Evolutionary conservation across 2,113 vertebrate species (phyloP), one percentile per base, ranked within the genome.

Genomic region (Ursus arctos): DNA sequence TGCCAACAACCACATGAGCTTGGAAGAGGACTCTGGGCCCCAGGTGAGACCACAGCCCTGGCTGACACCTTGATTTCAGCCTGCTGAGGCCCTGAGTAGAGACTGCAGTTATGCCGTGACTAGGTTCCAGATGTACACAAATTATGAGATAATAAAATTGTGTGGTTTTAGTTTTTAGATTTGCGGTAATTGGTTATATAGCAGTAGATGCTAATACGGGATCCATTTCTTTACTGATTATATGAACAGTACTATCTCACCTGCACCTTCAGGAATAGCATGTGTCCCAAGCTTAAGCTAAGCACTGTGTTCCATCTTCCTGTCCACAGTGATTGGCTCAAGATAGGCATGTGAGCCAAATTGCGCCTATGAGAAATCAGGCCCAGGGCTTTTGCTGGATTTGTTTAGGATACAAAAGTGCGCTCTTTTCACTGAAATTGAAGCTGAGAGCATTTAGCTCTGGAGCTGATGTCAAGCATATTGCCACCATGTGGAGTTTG

Each of bases 341-440:
- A 61, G n/a, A 40, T 18, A 4, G 15, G 15, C 53, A 79, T 10
- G 4, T 81, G 49, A 72, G 24, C 53, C n/a, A 67, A 26, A 63
- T 19, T 53, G 31, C 28, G 49, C 10, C 49, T 71, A 12, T 59
- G n/a, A 71, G 24, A 95, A 95, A 40, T 77, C 81, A 72, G 63
- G 24, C 14, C 49, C n/a, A 47, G 28, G 14, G 21, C 7, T 91
- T 65, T 65, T 57, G 7, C 31, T 88, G 91, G 57, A 88, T 85
- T 36, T 95, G 14, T 69, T 82, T 77, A 87, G 57, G 61, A 19
- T 95, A 85, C 31, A 72, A 43, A 94, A 72, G 33, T 53, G 4
- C 28, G 92, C 33, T 92, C 19, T 96, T 94, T 93, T 89, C 55
- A 69, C 19, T 51, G 26, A 89, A 84, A 88, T 63, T 40, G 40